Evolutionary conservation across 2,113 vertebrate genomes (phyloP).

Genomic region (Hyaena hyaena): DNA sequence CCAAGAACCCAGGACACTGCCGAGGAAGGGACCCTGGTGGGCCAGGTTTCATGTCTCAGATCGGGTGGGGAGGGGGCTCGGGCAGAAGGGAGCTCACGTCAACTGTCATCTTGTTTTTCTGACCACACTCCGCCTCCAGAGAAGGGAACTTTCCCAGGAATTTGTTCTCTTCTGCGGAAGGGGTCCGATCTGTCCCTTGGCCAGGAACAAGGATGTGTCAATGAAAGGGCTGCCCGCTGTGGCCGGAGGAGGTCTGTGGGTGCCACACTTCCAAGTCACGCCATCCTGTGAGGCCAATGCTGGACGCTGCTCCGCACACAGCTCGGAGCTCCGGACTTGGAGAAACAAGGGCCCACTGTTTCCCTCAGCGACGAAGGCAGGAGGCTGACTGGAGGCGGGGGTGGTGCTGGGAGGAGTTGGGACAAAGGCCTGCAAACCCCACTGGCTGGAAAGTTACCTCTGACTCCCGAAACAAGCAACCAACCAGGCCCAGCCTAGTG

Average conservation of each 20-base stretch:
- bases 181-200: neutral
- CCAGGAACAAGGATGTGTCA: neutral
- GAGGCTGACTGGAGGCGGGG: neutral
- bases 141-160: neutral
- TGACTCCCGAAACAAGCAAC: neutral
- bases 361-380: neutral
- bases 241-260: neutral
- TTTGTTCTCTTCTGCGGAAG: neutral
- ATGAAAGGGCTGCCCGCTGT: neutral
- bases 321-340: neutral
- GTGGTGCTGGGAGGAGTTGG: neutral
- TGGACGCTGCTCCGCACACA: neutral
- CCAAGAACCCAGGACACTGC: neutral
- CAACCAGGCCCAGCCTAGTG: too few species aligned
- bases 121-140: neutral
- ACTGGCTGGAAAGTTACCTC: conserved; percentile 21
- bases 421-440: conserved; percentile 33
- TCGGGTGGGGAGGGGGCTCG: rapidly evolving
- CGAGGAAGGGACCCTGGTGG: neutral
- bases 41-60: neutral
- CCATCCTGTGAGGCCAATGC: neutral
- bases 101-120: neutral
- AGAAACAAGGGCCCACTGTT: conserved; percentile 66
- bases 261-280: neutral
- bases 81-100: neutral